Evolutionary conservation across 2,888 invertebrate species (phyloP).

Genomic region (Tinea trinotella): DNA sequence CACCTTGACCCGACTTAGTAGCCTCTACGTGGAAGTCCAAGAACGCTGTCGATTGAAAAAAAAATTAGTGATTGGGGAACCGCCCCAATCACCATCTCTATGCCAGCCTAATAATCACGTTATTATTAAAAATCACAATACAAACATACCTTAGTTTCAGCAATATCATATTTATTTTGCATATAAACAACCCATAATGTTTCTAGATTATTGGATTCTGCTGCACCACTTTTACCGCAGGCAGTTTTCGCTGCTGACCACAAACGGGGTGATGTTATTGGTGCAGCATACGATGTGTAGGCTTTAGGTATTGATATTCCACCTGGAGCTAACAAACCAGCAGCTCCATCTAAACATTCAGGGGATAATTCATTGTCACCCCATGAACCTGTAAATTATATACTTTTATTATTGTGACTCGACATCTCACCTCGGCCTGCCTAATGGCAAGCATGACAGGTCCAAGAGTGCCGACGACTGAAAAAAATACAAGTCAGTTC

Average conservation of each 20-base stretch:
- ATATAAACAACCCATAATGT: conserved; percentile 95
- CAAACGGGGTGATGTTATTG: conserved; percentile 91
- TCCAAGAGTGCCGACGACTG: too few relatives aligned
- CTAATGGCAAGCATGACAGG: too few relatives aligned
- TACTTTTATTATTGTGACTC: neutral
- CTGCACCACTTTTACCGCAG: conserved; percentile 30
- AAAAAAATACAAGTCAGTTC: too few relatives aligned
- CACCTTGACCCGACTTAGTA: too few relatives aligned
- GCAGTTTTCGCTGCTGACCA: conserved; percentile 79
- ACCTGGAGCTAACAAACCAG: conserved; percentile 84
- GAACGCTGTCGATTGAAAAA: too few relatives aligned
- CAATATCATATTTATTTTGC: conserved; percentile 86
- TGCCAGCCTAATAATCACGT: too few relatives aligned
- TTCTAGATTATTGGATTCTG: conserved; percentile 73
- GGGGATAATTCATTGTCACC: conserved; percentile 99
- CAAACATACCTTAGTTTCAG: conserved; percentile 75
- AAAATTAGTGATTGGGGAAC: too few relatives aligned
- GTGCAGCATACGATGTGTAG: conserved; percentile 93
- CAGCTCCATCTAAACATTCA: conserved; percentile 96
- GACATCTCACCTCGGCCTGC: too few relatives aligned
- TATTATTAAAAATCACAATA: too few relatives aligned
- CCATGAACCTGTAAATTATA: conserved; percentile 79
- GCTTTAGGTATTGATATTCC: conserved; percentile 91
- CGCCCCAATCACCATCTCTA: too few relatives aligned
- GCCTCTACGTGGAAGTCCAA: too few relatives aligned